Conservation (phyloP, 2,888 invertebrate genomes). For the Nowickia ferox region DNA sequence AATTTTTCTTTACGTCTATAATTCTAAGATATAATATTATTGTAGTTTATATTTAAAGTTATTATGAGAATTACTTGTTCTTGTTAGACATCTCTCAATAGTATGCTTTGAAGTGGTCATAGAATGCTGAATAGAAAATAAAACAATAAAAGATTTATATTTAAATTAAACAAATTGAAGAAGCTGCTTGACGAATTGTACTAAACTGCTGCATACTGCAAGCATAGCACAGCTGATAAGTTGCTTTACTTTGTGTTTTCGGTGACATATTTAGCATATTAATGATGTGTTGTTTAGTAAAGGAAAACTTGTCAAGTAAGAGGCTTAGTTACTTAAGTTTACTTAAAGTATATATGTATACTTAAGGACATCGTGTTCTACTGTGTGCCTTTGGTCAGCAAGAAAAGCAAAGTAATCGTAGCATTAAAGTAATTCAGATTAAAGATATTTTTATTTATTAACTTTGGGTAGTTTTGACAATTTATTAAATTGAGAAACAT, state of each 20-base stretch:
- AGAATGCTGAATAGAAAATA: background rate
- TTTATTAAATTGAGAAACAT: too few relatives aligned
- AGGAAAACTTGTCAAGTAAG: background rate
- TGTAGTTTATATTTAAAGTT: conserved; percentile 24
- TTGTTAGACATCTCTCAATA: background rate
- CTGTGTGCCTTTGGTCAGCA: too few relatives aligned
- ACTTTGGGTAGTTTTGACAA: too few relatives aligned
- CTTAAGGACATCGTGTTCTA: too few relatives aligned
- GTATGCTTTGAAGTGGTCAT: background rate
- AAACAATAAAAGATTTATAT: background rate
- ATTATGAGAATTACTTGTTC: conserved; percentile 40
- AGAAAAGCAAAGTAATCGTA: too few relatives aligned
- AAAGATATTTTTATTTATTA: too few relatives aligned
- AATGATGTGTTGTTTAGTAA: background rate
- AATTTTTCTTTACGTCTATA: conserved; percentile 3
- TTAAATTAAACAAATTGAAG: conserved; percentile 14
- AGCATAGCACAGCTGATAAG: background rate
- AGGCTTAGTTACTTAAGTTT: too few relatives aligned
- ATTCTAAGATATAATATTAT: conserved; percentile 19
- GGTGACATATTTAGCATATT: background rate
- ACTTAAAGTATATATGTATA: background rate
- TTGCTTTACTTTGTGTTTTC: background rate
- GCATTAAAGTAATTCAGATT: too few relatives aligned
- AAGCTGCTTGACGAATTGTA: background rate
- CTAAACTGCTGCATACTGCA: too few relatives aligned